phyloP scores from a whole-genome alignment of 92 coral and sea anemone species.

The Zoanthus solanderi region DNA sequence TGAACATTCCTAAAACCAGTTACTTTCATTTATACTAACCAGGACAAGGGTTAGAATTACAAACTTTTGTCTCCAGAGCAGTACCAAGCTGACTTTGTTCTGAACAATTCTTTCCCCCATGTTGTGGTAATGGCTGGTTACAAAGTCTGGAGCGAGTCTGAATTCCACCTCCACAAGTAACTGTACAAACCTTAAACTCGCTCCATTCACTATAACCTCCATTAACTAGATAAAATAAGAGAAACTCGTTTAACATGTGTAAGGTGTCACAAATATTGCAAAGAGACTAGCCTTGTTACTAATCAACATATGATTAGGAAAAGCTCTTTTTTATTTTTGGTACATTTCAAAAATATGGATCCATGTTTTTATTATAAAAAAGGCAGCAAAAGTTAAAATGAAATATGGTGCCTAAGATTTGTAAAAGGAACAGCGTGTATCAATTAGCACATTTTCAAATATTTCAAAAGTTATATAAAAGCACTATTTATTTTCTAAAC shows the following conservation, averaged over 20 bases:
- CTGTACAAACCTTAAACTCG: constrained; percentile 32
- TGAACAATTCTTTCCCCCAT: constrained; percentile 54
- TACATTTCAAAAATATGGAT: no score
- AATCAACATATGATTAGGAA: no score
- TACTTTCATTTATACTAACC: constrained; percentile 31
- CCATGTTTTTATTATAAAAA: no score
- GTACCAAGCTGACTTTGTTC: constrained; percentile 39
- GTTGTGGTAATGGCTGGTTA: constrained; percentile 56
- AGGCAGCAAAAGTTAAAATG: no score
- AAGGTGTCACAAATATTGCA: background rate
- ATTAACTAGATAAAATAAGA: constrained; percentile 34
- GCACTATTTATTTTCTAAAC: no score
- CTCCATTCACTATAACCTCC: constrained; percentile 62
- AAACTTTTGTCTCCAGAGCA: constrained; percentile 20
- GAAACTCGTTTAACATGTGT: background rate
- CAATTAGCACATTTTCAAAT: no score
- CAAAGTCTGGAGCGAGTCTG: constrained; percentile 45
- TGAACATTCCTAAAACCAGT: no score
- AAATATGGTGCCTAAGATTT: no score
- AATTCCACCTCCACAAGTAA: constrained; percentile 60
- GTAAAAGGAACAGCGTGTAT: no score
- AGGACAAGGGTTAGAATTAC: constrained; percentile 58
- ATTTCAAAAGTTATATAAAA: no score
- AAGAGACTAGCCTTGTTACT: no score
- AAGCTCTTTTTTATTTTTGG: no score